phyloP scores from a whole-genome alignment of 2,113 vertebrate species.

The Leucopsar rothschildi region DNA sequence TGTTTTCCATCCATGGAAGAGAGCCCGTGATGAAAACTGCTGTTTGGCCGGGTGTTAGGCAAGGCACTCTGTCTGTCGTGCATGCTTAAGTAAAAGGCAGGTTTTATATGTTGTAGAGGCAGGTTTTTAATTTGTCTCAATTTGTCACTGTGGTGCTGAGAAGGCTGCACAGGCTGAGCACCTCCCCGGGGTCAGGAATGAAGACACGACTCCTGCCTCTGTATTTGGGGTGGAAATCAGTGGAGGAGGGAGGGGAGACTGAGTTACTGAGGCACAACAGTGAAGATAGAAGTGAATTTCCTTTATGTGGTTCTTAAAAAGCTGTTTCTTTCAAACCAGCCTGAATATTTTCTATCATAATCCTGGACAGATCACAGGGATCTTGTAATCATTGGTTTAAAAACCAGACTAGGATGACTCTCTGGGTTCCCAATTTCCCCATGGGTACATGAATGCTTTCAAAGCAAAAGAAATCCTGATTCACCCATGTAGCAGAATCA shows the following conservation, averaged over 20 bases:
- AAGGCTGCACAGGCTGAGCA: not conserved
- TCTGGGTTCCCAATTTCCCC: not conserved
- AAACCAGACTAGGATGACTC: not conserved
- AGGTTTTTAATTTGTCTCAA: not conserved
- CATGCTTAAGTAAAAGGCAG: not conserved
- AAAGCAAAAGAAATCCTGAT: not conserved
- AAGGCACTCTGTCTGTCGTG: not conserved
- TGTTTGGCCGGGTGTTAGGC: not conserved
- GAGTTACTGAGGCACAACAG: not conserved
- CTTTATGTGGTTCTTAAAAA: not conserved
- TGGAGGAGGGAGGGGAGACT: not conserved
- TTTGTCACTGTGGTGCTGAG: not conserved
- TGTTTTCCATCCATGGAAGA: not conserved
- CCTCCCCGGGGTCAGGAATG: not conserved
- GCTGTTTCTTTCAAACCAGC: not conserved
- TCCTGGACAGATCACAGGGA: not conserved
- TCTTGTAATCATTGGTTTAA: not conserved
- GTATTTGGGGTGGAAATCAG: not conserved
- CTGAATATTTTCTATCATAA: not conserved
- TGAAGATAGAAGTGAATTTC: not conserved
- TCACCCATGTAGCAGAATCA: not conserved
- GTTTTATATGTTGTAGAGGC: not conserved
- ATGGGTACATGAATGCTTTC: not conserved
- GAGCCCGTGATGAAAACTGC: not conserved
- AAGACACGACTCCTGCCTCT: not conserved